Percentiles rank a stretch among this genome's conserved stretches.
These are phyloP conservation scores for Athrips mouffetella DNA, from an alignment of 2,888 invertebrate species.

Conservation along the genomic window DNA sequence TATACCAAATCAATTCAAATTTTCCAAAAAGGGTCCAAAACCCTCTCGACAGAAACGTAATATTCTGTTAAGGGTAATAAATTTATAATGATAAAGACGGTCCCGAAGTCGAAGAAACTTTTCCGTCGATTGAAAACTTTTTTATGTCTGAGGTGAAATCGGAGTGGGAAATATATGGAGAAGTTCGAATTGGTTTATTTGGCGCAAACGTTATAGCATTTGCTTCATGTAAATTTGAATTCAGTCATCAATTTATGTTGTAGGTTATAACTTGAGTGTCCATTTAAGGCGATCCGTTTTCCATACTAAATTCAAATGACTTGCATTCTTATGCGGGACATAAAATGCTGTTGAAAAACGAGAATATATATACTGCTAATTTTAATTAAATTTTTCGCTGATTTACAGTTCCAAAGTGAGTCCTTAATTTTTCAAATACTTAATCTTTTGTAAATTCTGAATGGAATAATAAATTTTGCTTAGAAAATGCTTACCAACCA, in stretches of 20 bases:
- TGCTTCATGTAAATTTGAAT: not conserved
- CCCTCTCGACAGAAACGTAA: conserved; percentile 15
- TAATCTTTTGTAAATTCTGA: not conserved
- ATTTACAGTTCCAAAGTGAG: too few species aligned
- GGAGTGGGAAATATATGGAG: not conserved
- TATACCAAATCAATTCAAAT: too few species aligned
- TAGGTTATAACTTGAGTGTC: too few species aligned
- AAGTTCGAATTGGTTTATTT: conserved; percentile 7
- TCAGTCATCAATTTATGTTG: not conserved
- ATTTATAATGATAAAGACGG: conserved; percentile 34
- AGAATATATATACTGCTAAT: too few species aligned
- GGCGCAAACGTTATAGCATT: not conserved
- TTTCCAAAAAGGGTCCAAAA: too few species aligned
- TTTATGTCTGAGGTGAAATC: conserved; percentile 23
- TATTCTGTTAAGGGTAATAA: conserved; percentile 31
- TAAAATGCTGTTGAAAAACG: too few species aligned
- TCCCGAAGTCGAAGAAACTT: conserved; percentile 26
- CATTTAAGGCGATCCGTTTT: too few species aligned
- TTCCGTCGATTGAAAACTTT: conserved; percentile 27
- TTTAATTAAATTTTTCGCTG: too few species aligned
- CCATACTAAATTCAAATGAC: too few species aligned
- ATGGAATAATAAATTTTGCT: not conserved
- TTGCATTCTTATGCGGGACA: too few species aligned
- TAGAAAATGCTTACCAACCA: not conserved
- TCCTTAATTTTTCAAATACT: too few species aligned